Percentiles rank a stretch among this genome's conserved stretches.
phyloP scores from a whole-genome alignment of 2,113 vertebrate species.

The Fukomys damarensis region DNA sequence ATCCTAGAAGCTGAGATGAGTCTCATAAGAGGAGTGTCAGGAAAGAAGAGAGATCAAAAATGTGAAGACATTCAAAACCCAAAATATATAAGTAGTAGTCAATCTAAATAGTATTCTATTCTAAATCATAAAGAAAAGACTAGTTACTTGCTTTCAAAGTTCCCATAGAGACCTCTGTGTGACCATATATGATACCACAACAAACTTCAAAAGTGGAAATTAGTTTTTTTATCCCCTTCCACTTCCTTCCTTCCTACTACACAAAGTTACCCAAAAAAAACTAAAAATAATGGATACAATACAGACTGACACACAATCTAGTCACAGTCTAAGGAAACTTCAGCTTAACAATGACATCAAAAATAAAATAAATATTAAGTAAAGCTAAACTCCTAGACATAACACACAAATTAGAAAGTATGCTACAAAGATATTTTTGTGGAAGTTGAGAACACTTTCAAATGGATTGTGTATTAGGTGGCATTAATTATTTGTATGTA shows the following conservation, averaged over 20 bases:
- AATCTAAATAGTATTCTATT: background rate
- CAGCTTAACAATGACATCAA: background rate
- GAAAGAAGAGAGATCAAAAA: background rate
- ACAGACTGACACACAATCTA: background rate
- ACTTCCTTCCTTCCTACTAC: background rate
- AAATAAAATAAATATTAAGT: background rate
- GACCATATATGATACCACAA: background rate
- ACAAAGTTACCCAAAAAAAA: too few species aligned
- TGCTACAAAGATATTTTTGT: background rate
- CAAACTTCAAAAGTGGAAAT: background rate
- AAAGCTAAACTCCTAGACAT: background rate
- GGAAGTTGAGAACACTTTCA: background rate
- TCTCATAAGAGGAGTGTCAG: background rate
- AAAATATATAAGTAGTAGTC: background rate
- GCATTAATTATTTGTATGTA: background rate
- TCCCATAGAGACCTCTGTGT: background rate
- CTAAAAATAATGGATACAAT: background rate
- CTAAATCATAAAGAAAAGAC: background rate
- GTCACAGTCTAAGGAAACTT: background rate
- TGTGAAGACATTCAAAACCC: background rate
- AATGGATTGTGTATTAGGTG: background rate
- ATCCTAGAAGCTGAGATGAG: background rate
- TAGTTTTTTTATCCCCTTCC: background rate
- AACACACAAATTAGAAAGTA: background rate
- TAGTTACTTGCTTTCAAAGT: background rate